Percentiles rank a stretch among this genome's conserved stretches.
These are phyloP conservation scores for Nothoprocta pentlandii DNA, from an alignment of 2,113 vertebrate genomes.

Conservation along the genomic window DNA sequence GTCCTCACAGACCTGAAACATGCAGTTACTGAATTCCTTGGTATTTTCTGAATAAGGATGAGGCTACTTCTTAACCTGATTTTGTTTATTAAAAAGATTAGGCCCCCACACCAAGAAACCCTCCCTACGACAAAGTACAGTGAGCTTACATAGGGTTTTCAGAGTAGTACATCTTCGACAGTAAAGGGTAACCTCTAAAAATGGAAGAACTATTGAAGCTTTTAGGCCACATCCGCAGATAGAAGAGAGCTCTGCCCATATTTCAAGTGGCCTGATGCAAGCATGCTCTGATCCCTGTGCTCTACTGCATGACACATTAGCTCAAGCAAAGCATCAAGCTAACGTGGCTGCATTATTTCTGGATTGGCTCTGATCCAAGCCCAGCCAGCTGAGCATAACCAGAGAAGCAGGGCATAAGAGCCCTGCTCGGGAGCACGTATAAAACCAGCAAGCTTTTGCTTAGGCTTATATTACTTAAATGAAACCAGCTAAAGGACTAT, in stretches of 20 bases:
- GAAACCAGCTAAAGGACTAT: not conserved
- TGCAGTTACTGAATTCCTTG: not conserved
- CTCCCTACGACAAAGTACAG: not conserved
- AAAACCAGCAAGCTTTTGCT: not conserved
- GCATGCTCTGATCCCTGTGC: not conserved
- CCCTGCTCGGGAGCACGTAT: not conserved
- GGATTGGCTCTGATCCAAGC: conserved; percentile 24
- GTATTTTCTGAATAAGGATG: not conserved
- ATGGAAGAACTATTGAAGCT: not conserved
- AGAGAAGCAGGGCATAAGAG: not conserved
- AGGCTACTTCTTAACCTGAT: not conserved
- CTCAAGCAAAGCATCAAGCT: not conserved
- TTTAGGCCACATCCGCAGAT: not conserved
- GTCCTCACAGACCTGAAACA: not conserved
- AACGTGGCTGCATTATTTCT: not conserved
- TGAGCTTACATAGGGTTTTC: not conserved
- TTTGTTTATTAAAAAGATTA: not conserved
- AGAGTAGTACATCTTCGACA: not conserved
- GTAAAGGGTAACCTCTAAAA: not conserved
- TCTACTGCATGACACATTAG: not conserved
- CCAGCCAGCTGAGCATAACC: conserved; percentile 6
- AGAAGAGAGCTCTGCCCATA: not conserved
- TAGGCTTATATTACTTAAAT: not conserved
- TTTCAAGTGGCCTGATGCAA: not conserved
- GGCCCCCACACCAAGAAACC: not conserved